Evolutionary conservation across 2,797 vertebrate genomes (phyloP).

Genomic region (Sebastes dallii): DNA sequence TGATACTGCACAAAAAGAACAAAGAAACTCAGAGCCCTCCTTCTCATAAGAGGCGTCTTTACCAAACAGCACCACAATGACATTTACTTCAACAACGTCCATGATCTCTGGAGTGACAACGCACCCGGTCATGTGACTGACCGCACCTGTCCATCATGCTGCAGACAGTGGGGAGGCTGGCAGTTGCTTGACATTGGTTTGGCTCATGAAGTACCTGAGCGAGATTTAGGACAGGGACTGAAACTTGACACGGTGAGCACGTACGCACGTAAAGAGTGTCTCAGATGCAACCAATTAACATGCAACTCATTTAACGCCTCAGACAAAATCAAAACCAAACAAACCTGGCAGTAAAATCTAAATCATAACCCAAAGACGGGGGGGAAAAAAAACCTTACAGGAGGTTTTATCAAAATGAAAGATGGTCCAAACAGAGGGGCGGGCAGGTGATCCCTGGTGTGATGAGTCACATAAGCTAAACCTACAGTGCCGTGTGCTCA

Average conservation of each 20-base stretch:
- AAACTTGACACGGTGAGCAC: not conserved
- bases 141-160: not conserved
- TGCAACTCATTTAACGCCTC: not conserved
- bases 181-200: not conserved
- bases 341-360: constrained; percentile 50
- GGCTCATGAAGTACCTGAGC: constrained; percentile 56
- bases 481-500: not conserved
- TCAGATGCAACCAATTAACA: not conserved
- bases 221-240: constrained; percentile 8
- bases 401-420: not conserved
- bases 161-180: not conserved
- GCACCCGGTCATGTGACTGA: not conserved
- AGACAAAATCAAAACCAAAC: constrained; percentile 34
- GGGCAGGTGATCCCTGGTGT: not conserved
- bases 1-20: constrained; percentile 14
- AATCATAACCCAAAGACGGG: constrained; percentile 28
- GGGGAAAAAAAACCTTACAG: not conserved
- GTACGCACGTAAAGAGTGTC: not conserved
- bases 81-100: not conserved
- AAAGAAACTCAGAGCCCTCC: not conserved
- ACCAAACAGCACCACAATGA: constrained; percentile 20
- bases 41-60: not conserved
- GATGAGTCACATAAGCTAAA: not conserved
- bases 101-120: constrained; percentile 3
- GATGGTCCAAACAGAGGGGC: not conserved